Evolutionary conservation across 1,140 invertebrate genomes (phyloP), one percentile per base, ranked within the genome.

Genomic region (Drosophila malerkotliana): DNA sequence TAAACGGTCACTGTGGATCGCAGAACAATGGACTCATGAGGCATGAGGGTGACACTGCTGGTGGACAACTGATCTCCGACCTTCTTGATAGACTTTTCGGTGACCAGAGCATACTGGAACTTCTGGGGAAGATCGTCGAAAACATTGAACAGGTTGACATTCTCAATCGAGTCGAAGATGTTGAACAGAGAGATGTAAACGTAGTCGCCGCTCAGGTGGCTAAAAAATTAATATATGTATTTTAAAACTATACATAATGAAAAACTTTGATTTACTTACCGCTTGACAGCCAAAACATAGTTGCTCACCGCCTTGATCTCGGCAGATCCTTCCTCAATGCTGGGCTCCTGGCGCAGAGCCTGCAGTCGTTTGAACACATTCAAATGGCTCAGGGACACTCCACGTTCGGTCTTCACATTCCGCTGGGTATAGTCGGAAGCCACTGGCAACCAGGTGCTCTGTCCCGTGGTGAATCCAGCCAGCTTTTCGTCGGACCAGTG

Each of bases 381-480:
- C 12, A 91, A 51, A 57, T 90, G 82, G 39, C 91, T 91, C 7
- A 89, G 47, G 2, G 82, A 45, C 24, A 57, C 68, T 0, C 75
- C 76, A 0, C 67, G 80, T 47, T 91, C 68, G 18, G 24, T 66
- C 45, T 88, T 84, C 14, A 90, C 80, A 87, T 96, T 96, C 21
- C 61, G 66, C 4, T 83, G 75, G 26, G 39, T 49, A 64, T 94
- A 95, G 72, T 95, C 94, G 0, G 83, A 34, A 28, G 94, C 92
- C 0, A 96, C 92, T 0, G 95, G 95, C 52, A 96, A 61, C 95
- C 95, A 96, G 1, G 95, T 94, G 24, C 63, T 91, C 0, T 48
- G 62, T 5, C 76, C 93, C 0, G 83, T 93, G n/a, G 93, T 89
- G 52, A 91, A 91, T 4, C 90, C 90, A 14, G 90, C 80, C 51